phyloP scores from a whole-genome alignment of 1,140 invertebrate species.

The Oreohelix idahoensis region DNA sequence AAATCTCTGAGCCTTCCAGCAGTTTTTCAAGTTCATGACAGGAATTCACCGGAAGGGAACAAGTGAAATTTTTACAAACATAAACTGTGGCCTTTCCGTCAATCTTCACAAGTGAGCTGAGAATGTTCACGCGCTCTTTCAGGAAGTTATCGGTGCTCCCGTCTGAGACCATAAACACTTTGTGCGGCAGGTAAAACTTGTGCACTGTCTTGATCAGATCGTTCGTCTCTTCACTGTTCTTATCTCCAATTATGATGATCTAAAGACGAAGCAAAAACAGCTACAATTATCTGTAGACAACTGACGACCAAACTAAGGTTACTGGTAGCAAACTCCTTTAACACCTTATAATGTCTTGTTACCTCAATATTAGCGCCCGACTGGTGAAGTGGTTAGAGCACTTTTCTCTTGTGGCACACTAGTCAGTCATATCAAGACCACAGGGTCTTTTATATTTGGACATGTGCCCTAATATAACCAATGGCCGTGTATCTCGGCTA shows the following conservation, averaged over 20 bases:
- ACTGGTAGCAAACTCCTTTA: too few species aligned
- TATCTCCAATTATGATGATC: constrained; percentile 78
- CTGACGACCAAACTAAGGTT: too few species aligned
- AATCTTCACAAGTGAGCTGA: constrained; percentile 63
- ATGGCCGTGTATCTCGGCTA: too few species aligned
- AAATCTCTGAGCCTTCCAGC: neutral
- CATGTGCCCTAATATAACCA: too few species aligned
- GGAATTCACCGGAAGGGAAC: constrained; percentile 84
- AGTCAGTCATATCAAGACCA: too few species aligned
- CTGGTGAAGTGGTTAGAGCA: too few species aligned
- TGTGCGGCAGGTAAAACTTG: constrained; percentile 80
- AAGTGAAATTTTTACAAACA: constrained; percentile 85
- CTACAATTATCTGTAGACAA: too few species aligned
- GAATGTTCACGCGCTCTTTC: constrained; percentile 63
- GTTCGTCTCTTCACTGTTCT: constrained; percentile 78
- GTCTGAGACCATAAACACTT: constrained; percentile 80
- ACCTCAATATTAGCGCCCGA: too few species aligned
- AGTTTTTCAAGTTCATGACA: constrained; percentile 76
- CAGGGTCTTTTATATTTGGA: too few species aligned
- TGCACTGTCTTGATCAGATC: constrained; percentile 77
- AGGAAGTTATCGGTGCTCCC: constrained; percentile 66
- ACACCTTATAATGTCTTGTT: too few species aligned
- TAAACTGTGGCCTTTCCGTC: constrained; percentile 81
- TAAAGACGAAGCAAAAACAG: constrained; percentile 59
- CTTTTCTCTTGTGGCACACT: too few species aligned